These are phyloP conservation scores for Coptodon rendalli DNA, from an alignment of 2,113 vertebrate genomes.

Conservation along the genomic window DNA sequence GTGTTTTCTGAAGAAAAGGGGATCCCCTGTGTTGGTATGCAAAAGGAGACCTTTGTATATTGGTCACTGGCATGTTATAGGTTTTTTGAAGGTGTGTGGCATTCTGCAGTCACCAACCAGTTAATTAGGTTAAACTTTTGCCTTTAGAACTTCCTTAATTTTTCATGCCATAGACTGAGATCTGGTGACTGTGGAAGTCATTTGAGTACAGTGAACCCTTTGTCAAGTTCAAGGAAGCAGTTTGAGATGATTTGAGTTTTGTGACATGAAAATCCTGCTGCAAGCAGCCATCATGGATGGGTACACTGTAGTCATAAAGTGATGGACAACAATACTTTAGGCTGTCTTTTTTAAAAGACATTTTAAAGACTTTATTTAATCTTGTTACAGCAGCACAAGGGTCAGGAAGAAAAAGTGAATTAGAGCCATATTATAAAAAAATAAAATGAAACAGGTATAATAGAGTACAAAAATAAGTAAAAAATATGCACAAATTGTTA, in stretches of 20 bases:
- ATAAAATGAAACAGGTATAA: not conserved
- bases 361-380: not conserved
- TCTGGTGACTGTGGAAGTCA: not conserved
- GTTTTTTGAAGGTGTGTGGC: not conserved
- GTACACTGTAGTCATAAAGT: not conserved
- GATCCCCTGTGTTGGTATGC: not conserved
- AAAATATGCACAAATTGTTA: not conserved
- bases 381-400: not conserved
- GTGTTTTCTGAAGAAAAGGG: constrained; percentile 15
- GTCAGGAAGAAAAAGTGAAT: not conserved
- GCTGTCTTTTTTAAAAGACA: not conserved
- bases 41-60: not conserved
- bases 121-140: not conserved
- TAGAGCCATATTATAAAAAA: not conserved
- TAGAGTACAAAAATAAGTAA: not conserved
- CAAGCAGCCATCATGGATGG: not conserved
- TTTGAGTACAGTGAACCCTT: not conserved
- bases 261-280: not conserved
- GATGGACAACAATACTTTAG: not conserved
- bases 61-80: not conserved
- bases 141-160: not conserved
- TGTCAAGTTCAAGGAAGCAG: not conserved
- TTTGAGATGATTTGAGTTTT: not conserved
- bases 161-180: not conserved
- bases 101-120: not conserved